Base-by-base conservation (phyloP, 1,140 invertebrate genomes). In the Drosophila bocqueti region DNA sequence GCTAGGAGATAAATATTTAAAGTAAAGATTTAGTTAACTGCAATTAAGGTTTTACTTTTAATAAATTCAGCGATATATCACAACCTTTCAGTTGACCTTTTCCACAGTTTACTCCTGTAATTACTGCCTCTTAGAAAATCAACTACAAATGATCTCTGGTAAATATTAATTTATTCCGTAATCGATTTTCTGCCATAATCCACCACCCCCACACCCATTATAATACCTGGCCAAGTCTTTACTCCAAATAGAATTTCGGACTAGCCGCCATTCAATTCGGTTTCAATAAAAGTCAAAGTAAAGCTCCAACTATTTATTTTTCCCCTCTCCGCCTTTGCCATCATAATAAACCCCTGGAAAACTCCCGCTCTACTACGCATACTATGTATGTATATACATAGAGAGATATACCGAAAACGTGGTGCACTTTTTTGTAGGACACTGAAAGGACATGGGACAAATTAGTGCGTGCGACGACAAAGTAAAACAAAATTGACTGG, bases 381-480 rank as follows among this genome's bases (percentile, higher is more conserved):
- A 11, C 3, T 7, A 31, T 1, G 7, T 29, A 29, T n/a, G n/a
- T n/a, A n/a, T 8, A 34, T 10, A n/a, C 9, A 49, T 18, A 9
- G 18, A 31, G 34, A 26, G 36, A 57, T 52, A 38, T 40, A 40
- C 47, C 18, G 36, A 60, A 79, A 77, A 66, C 62, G 67, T 67
- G 79, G 49, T 83, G 81, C 81, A 83, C 43, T 52, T 52, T 52
- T 73, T 83, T 83, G 81, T 83, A 83, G 81, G 81, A 83, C 81
- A 83, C 47, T 79, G 81, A 83, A 83, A 83, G 81, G 81, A 83
- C 81, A 83, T 83, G 81, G 58, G 76, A 83, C 81, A 83, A 83
- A 83, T 83, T 83, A 83, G 81, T 83, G 81, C 81, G 81, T 83
- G 81, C 81, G 69, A 52, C 76, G 52, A 79, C 76, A 76, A 76